Evolutionary conservation across 2,113 vertebrate genomes (phyloP).

Genomic region (Rhea americana): DNA sequence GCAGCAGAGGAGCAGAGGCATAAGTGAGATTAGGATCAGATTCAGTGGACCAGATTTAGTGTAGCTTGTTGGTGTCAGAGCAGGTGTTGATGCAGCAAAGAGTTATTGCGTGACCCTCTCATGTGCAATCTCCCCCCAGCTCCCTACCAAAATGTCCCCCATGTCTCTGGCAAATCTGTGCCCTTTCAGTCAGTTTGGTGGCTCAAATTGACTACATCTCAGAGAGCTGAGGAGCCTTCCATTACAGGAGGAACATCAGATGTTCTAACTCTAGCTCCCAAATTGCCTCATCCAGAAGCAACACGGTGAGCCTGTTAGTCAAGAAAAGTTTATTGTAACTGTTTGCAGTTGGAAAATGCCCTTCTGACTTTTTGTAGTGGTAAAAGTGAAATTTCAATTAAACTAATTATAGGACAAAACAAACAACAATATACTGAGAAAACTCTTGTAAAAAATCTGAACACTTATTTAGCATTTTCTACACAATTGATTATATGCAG

Average conservation of each 20-base stretch:
- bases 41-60: background rate
- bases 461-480: background rate
- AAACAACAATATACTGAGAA: background rate
- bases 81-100: background rate
- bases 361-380: background rate
- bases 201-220: background rate
- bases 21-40: background rate
- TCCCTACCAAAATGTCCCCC: background rate
- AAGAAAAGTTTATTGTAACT: background rate
- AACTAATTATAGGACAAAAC: background rate
- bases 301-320: background rate
- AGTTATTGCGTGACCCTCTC: background rate
- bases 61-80: background rate
- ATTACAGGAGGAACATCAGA: background rate
- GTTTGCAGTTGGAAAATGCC: background rate
- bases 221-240: background rate
- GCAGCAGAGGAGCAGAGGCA: background rate
- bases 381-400: background rate
- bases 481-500: background rate
- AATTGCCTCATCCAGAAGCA: background rate
- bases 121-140: fast-evolving
- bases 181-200: background rate
- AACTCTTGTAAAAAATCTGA: background rate
- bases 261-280: background rate
- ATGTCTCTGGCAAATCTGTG: background rate